Percentiles rank a stretch among this genome's conserved stretches.
These are phyloP conservation scores for Pleuronectes platessa DNA, from an alignment of 2,113 vertebrate genomes.

Conservation along the genomic window DNA sequence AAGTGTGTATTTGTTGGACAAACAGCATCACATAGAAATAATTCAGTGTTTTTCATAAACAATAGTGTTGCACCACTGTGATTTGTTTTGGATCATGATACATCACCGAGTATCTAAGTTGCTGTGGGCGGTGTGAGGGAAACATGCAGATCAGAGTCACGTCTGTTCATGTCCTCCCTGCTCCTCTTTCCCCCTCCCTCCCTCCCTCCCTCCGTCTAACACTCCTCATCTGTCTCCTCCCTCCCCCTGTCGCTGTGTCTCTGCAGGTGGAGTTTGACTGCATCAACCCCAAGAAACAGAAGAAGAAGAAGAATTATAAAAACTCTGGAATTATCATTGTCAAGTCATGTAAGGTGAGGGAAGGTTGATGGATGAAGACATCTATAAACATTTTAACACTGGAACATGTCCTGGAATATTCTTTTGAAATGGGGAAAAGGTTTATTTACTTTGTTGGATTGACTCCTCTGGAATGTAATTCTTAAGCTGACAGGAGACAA, in stretches of 20 bases:
- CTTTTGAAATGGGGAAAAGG: too few relatives aligned
- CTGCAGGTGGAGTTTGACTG: constrained; percentile 95
- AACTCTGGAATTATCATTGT: constrained; percentile 95
- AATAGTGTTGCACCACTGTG: neutral
- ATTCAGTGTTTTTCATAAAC: neutral
- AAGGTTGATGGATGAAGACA: neutral
- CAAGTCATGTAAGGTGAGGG: constrained; percentile 92
- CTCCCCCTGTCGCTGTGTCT: neutral
- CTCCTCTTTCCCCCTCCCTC: neutral
- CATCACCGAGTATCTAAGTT: neutral
- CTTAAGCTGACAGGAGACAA: too few relatives aligned
- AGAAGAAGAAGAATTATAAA: constrained; percentile 97
- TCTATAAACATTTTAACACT: neutral
- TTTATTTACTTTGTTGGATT: too few relatives aligned
- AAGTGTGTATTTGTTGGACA: constrained; percentile 13
- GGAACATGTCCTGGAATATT: neutral
- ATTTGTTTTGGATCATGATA: too few relatives aligned
- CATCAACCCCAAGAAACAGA: constrained; percentile 98
- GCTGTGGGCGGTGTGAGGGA: constrained; percentile 1
- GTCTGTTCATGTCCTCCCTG: constrained; percentile 10
- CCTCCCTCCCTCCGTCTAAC: too few relatives aligned
- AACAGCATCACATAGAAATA: neutral
- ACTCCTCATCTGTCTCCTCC: neutral
- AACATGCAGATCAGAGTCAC: constrained; percentile 19
- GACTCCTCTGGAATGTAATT: too few relatives aligned